Percentiles rank a stretch among this genome's conserved stretches.
Conservation (phyloP, 2,888 invertebrate genomes). For the Heteromurus nitidus region DNA sequence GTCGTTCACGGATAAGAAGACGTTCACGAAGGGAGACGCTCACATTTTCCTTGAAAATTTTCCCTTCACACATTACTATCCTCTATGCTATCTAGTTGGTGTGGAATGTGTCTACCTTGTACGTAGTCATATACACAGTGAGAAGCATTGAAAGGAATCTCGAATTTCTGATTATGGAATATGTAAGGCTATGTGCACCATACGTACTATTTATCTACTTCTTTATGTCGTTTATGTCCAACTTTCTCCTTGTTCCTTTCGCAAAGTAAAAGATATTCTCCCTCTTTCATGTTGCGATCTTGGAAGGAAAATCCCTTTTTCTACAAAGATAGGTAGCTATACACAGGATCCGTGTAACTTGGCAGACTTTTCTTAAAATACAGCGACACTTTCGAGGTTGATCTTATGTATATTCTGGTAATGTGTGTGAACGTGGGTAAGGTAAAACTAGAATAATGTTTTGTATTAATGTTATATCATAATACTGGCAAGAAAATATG, state of each 20-base stretch:
- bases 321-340: background rate
- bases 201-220: no score
- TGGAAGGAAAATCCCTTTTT: slow-evolving; percentile 17
- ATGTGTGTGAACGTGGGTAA: background rate
- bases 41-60: background rate
- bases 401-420: background rate
- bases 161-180: no score
- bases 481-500: background rate
- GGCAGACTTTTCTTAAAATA: slow-evolving; percentile 11
- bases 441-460: slow-evolving; percentile 10
- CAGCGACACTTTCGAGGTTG: background rate
- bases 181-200: no score
- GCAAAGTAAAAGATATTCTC: no score
- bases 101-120: background rate
- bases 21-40: background rate
- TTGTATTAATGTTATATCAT: slow-evolving; percentile 1
- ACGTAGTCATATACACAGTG: no score
- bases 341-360: background rate
- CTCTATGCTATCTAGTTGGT: background rate
- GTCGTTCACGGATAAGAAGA: background rate
- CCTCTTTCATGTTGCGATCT: slow-evolving; percentile 26
- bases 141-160: no score
- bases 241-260: no score
- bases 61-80: background rate
- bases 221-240: no score